Conservation (phyloP, 2,888 invertebrate species). For the Neoitamus cyanurus region DNA sequence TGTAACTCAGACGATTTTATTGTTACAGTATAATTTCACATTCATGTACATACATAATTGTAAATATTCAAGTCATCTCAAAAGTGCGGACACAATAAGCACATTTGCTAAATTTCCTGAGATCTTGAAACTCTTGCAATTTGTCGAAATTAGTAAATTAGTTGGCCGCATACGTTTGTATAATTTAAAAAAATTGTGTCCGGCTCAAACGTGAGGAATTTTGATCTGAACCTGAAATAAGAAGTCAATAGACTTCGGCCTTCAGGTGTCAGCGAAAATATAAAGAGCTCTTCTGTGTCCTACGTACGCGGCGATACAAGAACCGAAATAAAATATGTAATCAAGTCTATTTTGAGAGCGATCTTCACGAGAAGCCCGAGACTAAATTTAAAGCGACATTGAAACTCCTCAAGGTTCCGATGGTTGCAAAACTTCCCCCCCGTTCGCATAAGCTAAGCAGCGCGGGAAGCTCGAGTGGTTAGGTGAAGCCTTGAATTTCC, state of each 20-base stretch:
- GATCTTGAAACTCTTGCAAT: not conserved
- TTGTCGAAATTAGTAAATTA: too few relatives aligned
- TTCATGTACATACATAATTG: too few relatives aligned
- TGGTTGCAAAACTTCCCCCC: not conserved
- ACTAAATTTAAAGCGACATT: constrained; percentile 1
- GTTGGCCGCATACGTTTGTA: not conserved
- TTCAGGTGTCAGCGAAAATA: not conserved
- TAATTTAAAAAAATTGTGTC: not conserved
- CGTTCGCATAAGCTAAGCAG: not conserved
- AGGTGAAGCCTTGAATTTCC: not conserved
- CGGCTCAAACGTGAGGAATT: not conserved
- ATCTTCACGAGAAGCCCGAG: not conserved
- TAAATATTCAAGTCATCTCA: not conserved
- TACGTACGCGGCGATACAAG: not conserved
- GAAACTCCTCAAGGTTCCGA: not conserved
- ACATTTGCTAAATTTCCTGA: not conserved
- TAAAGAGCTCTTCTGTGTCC: not conserved
- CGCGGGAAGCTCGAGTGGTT: not conserved
- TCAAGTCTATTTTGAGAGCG: not conserved
- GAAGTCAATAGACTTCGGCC: not conserved
- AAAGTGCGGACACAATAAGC: not conserved
- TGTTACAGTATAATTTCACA: too few relatives aligned
- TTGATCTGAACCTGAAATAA: not conserved
- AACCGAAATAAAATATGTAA: not conserved
- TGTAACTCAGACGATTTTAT: too few relatives aligned